Conservation (phyloP, 1,140 invertebrate genomes). For the Leptoteleia sp. region DNA sequence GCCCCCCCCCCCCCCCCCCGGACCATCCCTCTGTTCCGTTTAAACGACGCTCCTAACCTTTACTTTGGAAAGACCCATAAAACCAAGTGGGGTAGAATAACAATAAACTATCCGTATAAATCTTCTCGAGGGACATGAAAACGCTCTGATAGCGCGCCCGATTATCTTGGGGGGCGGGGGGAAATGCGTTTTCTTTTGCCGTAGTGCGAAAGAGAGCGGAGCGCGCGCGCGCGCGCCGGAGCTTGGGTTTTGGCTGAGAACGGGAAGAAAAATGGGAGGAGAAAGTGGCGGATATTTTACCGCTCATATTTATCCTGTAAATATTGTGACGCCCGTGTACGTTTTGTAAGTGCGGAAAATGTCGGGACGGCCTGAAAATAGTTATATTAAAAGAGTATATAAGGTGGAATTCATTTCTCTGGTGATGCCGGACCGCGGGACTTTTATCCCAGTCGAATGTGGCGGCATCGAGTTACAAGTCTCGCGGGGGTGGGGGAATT, state of each 20-base stretch:
- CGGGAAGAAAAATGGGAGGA: slow-evolving; percentile 52
- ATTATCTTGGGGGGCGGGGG: slow-evolving; percentile 78
- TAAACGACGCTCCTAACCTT: slow-evolving; percentile 65
- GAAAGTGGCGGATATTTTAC: slow-evolving; percentile 55
- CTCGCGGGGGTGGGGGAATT: no score
- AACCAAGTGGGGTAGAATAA: slow-evolving; percentile 79
- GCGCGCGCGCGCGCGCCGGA: no score
- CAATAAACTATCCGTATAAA: slow-evolving; percentile 80
- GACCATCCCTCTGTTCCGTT: no score
- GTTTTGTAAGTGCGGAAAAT: slow-evolving; percentile 41
- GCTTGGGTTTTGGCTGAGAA: no score
- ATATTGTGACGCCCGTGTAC: slow-evolving; percentile 62
- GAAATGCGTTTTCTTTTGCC: slow-evolving; percentile 76
- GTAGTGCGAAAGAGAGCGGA: slow-evolving; percentile 54
- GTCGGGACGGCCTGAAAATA: slow-evolving; percentile 33
- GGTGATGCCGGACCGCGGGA: slow-evolving; percentile 1
- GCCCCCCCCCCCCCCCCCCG: no score
- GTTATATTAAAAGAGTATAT: slow-evolving; percentile 49
- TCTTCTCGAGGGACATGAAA: slow-evolving; percentile 72
- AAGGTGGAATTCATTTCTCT: slow-evolving; percentile 31
- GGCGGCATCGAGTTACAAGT: not conserved
- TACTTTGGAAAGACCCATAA: slow-evolving; percentile 74
- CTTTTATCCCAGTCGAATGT: slow-evolving; percentile 10
- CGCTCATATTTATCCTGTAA: slow-evolving; percentile 67
- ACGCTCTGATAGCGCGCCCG: slow-evolving; percentile 74